A percentile compares a stretch with the other conserved stretches of the same genome.
Evolutionary conservation across 2,113 vertebrate genomes (phyloP).

Genomic region (Chaetops frenatus): DNA sequence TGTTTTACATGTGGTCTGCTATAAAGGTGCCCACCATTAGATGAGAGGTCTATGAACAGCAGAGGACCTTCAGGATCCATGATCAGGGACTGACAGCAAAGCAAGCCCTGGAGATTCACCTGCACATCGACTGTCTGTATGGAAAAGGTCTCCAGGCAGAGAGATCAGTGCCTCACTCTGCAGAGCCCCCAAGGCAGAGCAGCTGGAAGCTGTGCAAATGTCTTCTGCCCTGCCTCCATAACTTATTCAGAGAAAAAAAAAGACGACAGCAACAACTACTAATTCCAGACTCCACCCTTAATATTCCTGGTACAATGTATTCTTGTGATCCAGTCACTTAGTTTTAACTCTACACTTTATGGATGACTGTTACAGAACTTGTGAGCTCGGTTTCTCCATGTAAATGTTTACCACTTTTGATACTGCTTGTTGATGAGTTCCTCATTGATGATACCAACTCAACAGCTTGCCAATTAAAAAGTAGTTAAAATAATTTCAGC

Average conservation of each 20-base stretch:
- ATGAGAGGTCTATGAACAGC: not conserved
- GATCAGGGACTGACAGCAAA: not conserved
- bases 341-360: not conserved
- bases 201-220: not conserved
- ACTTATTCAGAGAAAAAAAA: not conserved
- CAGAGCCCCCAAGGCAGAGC: not conserved
- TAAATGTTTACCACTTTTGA: not conserved
- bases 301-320: not conserved
- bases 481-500: constrained; percentile 44
- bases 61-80: not conserved
- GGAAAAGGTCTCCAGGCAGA: not conserved
- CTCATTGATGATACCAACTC: constrained; percentile 6
- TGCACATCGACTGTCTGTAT: not conserved
- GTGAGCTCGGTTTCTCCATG: not conserved
- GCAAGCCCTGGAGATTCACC: not conserved
- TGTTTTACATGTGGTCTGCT: not conserved
- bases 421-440: not conserved
- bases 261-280: not conserved
- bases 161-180: not conserved
- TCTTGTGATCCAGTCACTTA: not conserved
- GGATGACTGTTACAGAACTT: not conserved
- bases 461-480: constrained; percentile 39
- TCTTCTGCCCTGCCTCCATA: not conserved
- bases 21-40: not conserved
- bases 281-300: not conserved